phyloP scores from a whole-genome alignment of 2,113 vertebrate genomes.

The Lucifuga dentata region DNA sequence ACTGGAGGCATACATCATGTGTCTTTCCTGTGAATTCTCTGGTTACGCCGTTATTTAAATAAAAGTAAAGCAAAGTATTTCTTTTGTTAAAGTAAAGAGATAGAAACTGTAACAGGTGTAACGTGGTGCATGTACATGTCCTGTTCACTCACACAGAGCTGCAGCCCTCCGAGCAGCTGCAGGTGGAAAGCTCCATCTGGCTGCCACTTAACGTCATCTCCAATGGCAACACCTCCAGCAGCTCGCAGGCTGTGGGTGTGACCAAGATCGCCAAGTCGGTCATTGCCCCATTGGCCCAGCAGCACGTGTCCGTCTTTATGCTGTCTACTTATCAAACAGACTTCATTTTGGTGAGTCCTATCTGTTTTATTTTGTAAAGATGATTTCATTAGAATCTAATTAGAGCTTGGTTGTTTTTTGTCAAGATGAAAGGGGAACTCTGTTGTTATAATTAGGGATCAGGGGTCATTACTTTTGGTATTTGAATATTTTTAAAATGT shows the following conservation, averaged over 20 bases:
- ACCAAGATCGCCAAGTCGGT: conserved; percentile 97
- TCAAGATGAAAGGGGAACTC: conserved; percentile 2
- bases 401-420: background rate
- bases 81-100: too few species aligned
- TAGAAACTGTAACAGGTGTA: too few species aligned
- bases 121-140: too few species aligned
- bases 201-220: conserved; percentile 94
- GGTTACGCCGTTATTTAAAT: too few species aligned
- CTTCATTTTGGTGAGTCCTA: conserved; percentile 88
- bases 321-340: conserved; percentile 95
- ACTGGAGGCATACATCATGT: too few species aligned
- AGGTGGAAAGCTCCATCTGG: conserved; percentile 93
- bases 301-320: conserved; percentile 97
- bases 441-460: too few species aligned
- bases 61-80: too few species aligned
- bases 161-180: conserved; percentile 90
- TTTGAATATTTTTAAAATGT: too few species aligned
- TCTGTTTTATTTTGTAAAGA: background rate
- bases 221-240: conserved; percentile 85
- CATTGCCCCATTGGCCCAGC: conserved; percentile 92
- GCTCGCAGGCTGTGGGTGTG: conserved; percentile 91
- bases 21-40: too few species aligned
- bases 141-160: conserved; percentile 82
- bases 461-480: too few species aligned
- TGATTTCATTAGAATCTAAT: background rate